Evolutionary conservation across 2,888 invertebrate species (phyloP), one percentile per base, ranked within the genome.

Genomic region (Tricholauxania praeusta): DNA sequence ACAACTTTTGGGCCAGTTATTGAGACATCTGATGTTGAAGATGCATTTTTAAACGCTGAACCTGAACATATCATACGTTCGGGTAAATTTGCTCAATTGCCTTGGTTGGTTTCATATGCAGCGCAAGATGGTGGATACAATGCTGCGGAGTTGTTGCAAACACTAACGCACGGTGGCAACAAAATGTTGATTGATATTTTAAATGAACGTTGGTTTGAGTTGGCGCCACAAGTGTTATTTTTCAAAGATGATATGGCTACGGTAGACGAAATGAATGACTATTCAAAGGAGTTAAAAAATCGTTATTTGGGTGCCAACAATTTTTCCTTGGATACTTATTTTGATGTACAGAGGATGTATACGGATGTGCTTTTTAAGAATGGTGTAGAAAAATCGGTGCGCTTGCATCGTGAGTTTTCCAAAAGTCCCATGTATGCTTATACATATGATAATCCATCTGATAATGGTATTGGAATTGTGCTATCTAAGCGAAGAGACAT

Each of bases 71-170:
- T 92, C 0, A 88, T 94, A 1, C 88, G 84, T 73, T 87, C 89
- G 12, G 92, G 92, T 0, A 87, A 89, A 49, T 90, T 91, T 79
- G 88, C 90, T n/a, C 89, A 92, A 75, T 79, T 92, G 12, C 95
- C 95, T 0, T 92, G 93, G 89, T 89, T 94, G 71, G 89, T 91
- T 2, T 91, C 92, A 3, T 89, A 92, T 65, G 91, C 92, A 0
- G 89, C 91, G 28, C 91, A 93, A 67, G 95, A 95, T 85, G 94
- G 94, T 71, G 87, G 93, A 19, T 93, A 92, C 80, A 93, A 93
- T 47, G 92, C 90, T 55, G 75, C 80, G 80, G 88, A 87, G 63
- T 84, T 89, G 17, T 77, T 88, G 68, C 78, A 82, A 53, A 87
- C 89, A 10, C 62, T 47, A 6, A 57, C 75, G 3, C 71, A 74